These are phyloP conservation scores for Cheirogaleus medius DNA, from an alignment of 2,113 vertebrate species.

Conservation along the genomic window DNA sequence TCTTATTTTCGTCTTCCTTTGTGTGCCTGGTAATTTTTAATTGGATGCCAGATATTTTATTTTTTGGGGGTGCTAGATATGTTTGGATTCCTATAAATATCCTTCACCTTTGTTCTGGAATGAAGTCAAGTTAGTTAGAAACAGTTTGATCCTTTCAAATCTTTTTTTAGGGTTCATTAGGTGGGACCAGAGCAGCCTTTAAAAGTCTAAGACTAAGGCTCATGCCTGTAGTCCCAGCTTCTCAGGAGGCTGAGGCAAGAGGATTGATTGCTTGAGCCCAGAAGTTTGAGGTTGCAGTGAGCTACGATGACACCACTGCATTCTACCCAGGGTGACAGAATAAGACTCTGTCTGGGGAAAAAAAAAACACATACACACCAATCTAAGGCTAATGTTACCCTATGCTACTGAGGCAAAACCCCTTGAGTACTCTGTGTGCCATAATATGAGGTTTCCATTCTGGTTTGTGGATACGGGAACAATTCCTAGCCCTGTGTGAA, in stretches of 20 bases:
- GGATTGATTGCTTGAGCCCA: neutral
- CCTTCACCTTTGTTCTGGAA: neutral
- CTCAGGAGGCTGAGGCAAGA: too few relatives aligned
- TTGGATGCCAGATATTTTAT: neutral
- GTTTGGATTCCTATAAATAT: neutral
- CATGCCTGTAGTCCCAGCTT: too few relatives aligned
- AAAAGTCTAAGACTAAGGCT: neutral
- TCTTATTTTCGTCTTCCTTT: neutral
- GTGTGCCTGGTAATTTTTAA: neutral
- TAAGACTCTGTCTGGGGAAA: too few relatives aligned
- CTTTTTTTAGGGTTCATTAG: neutral
- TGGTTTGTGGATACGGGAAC: too few relatives aligned
- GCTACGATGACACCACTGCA: neutral
- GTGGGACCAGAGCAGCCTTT: neutral
- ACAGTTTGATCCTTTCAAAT: neutral
- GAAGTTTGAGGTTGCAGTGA: neutral
- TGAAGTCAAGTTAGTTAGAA: neutral
- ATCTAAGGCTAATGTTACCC: neutral
- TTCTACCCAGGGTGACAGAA: too few relatives aligned
- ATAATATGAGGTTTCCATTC: neutral
- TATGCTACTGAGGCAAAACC: neutral
- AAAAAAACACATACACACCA: too few relatives aligned
- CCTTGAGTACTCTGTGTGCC: neutral
- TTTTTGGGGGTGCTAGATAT: neutral
- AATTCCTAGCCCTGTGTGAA: neutral